A percentile compares a stretch with the other conserved stretches of the same genome.
These are phyloP conservation scores for Holothuria leucospilota DNA, from an alignment of 53 echinoderm and acorn worm genomes.

Conservation along the genomic window DNA sequence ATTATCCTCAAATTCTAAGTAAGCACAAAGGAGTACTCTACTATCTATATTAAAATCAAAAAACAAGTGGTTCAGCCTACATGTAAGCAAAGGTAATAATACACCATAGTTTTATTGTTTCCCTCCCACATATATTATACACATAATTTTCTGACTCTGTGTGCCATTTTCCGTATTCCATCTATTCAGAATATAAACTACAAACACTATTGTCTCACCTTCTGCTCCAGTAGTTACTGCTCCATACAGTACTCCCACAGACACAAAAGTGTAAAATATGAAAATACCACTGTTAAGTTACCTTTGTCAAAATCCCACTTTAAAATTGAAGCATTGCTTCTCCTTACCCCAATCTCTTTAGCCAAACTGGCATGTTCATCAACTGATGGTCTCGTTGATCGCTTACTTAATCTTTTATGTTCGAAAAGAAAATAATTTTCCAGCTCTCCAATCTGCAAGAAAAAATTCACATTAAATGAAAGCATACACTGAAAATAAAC, in stretches of 20 bases:
- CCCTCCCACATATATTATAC: too few relatives aligned
- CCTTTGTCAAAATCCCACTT: too few relatives aligned
- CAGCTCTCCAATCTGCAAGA: constrained; percentile 73
- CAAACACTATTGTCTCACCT: too few relatives aligned
- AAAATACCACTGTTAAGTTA: not conserved
- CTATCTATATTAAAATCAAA: too few relatives aligned
- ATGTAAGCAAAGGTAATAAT: too few relatives aligned
- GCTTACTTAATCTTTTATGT: constrained; percentile 58
- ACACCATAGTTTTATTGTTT: too few relatives aligned
- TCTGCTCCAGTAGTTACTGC: not conserved
- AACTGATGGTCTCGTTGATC: constrained; percentile 65
- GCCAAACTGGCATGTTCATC: constrained; percentile 66
- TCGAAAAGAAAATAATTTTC: constrained; percentile 77
- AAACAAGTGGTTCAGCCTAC: too few relatives aligned
- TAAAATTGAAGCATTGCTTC: not conserved
- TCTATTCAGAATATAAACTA: too few relatives aligned
- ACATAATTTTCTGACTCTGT: too few relatives aligned
- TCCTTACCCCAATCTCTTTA: constrained; percentile 71
- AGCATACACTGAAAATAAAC: not conserved
- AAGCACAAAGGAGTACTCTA: too few relatives aligned
- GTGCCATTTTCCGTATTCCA: too few relatives aligned
- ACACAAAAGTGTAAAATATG: not conserved
- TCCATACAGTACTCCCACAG: not conserved
- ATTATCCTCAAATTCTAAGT: too few relatives aligned
- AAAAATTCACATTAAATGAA: not conserved